phyloP scores from a whole-genome alignment of 2,797 vertebrate species.

The Ctenopoma multispine region DNA sequence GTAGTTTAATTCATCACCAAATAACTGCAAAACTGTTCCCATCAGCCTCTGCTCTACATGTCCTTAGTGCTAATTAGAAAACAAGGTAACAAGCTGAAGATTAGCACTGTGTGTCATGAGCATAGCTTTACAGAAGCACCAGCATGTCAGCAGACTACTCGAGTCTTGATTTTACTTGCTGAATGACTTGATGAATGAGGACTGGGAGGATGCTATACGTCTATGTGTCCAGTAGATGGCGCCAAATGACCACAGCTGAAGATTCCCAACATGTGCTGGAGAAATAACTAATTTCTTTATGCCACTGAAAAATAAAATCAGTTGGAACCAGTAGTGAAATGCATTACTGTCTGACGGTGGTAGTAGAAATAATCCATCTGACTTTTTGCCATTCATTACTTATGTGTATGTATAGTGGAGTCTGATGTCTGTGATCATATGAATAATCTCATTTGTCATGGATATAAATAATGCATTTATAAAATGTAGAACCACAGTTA shows the following conservation, averaged over 20 bases:
- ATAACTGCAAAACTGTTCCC: background rate
- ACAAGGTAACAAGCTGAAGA: too few species aligned
- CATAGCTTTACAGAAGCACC: too few species aligned
- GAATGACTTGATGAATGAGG: background rate
- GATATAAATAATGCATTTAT: too few species aligned
- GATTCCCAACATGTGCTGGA: background rate
- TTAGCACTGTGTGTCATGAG: too few species aligned
- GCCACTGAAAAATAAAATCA: background rate
- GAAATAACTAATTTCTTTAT: background rate
- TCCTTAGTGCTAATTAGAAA: background rate
- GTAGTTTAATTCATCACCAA: too few species aligned
- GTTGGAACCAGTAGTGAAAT: background rate
- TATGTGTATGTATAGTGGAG: too few species aligned
- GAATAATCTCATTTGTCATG: too few species aligned
- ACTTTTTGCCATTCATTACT: too few species aligned
- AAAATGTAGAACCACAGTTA: too few species aligned
- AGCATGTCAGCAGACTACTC: too few species aligned
- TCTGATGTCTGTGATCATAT: too few species aligned
- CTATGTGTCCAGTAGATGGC: slow-evolving; percentile 71
- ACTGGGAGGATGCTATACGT: slow-evolving; percentile 10
- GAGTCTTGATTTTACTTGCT: too few species aligned
- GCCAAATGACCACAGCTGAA: slow-evolving; percentile 28
- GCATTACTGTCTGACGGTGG: background rate
- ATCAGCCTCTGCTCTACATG: background rate
- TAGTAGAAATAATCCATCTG: background rate